Percentiles rank a stretch among this genome's conserved stretches.
phyloP scores from a whole-genome alignment of 2,797 vertebrate species.

The Schizopygopsis pylzovi region DNA sequence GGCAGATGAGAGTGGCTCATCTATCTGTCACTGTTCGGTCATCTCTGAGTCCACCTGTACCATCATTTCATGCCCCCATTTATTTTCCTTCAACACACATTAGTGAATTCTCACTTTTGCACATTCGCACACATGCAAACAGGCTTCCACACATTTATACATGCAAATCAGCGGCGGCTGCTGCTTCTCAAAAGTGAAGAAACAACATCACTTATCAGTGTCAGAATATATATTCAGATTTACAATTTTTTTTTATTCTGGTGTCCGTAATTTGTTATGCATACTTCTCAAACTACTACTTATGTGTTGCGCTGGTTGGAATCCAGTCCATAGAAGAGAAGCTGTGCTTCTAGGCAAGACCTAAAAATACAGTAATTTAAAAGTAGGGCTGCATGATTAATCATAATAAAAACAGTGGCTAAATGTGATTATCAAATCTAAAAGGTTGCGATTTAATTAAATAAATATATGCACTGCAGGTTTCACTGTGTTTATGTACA shows the following conservation, averaged over 20 bases:
- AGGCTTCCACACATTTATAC: constrained; percentile 31
- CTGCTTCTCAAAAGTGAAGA: constrained; percentile 1
- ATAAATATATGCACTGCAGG: not conserved
- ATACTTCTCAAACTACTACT: not conserved
- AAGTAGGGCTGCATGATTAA: not conserved
- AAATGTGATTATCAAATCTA: not conserved
- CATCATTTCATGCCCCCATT: constrained; percentile 31
- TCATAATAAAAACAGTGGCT: not conserved
- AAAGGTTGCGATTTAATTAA: not conserved
- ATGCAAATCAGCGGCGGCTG: constrained; percentile 20
- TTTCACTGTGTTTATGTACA: not conserved
- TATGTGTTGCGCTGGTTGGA: not conserved
- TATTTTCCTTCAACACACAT: constrained; percentile 54
- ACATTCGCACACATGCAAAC: constrained; percentile 3
- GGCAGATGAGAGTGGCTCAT: constrained; percentile 37
- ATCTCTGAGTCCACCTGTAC: constrained; percentile 37
- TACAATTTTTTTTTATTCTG: not conserved
- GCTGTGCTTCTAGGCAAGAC: not conserved
- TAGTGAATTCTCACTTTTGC: constrained; percentile 21
- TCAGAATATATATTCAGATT: not conserved
- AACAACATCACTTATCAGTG: constrained; percentile 8
- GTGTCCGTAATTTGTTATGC: not conserved
- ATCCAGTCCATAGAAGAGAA: not conserved
- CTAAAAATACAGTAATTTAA: not conserved
- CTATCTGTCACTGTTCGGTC: constrained; percentile 35